Base-by-base conservation (phyloP, 2,888 invertebrate species). In the Limnephilus rhombicus region DNA sequence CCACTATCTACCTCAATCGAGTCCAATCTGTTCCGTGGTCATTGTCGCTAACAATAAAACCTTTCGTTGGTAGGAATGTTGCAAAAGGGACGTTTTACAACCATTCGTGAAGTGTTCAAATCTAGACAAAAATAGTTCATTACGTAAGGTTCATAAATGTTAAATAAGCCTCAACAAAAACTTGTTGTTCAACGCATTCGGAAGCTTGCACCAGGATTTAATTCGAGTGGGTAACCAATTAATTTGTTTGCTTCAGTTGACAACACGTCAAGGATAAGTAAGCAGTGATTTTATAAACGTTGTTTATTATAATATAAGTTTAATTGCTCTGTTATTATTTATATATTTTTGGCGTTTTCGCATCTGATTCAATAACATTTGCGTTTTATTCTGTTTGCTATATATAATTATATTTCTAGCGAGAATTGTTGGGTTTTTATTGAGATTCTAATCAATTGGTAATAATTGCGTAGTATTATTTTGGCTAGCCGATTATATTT, bases 1-100 rank as follows among this genome's bases (percentile, higher is more conserved):
- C 29, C 82, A n/a, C 68, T n/a, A 18, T 45, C 88, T 82, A 80
- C 86, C 68, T 86, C 91, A 91, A 91, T 91, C 81, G 41, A 37
- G 83, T 85, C 83, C 29, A 87, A 81, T 80, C 53, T 83, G 88
- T 91, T 87, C 88, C 68, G 82, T 68, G 82, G 88, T 68, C 81
- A 18, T 81, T 91, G 86, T 29, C 53, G 87, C 29, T 85, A 68
- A 5, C 53, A 68, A 68, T 68, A 68, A 68, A 68, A 24, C 29
- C 80, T 45, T 13, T 85, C 29, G 37, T 31, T 68, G 53, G 34
- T 37, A 91, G 91, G 68, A 83, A 83, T 68, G 53, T 68, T 68
- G 49, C 53, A 24, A 83, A 34, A 37, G 37, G 31, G 5, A 83
- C 37, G 24, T 37, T 83, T 34, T 83, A 82, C 31, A 37, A 15